phyloP scores from a whole-genome alignment of 1,140 invertebrate genomes.

The Uloborus diversus region DNA sequence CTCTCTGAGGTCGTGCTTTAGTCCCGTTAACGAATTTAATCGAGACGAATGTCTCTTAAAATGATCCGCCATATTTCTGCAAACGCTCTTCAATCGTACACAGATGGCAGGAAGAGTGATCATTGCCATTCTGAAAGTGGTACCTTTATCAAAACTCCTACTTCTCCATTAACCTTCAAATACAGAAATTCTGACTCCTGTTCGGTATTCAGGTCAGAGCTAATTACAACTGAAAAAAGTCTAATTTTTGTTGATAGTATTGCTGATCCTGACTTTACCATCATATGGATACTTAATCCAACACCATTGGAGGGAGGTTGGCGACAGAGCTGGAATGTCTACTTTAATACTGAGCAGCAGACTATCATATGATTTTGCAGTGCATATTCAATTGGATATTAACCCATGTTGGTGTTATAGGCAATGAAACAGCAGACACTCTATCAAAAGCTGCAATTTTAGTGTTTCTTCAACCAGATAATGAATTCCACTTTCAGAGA shows the following conservation, averaged over 20 bases:
- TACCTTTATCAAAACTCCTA: not conserved
- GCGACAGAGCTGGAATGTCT: not conserved
- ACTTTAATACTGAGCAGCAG: not conserved
- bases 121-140: not conserved
- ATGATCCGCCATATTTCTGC: not conserved
- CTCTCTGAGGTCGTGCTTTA: not conserved
- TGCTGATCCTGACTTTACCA: not conserved
- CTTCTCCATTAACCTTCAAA: not conserved
- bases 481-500: not conserved
- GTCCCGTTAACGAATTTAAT: not conserved
- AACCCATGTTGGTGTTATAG: not conserved
- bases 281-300: not conserved
- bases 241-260: not conserved
- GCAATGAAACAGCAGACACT: not conserved
- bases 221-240: not conserved
- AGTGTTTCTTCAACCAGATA: not conserved
- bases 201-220: not conserved
- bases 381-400: not conserved
- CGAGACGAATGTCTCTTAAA: not conserved
- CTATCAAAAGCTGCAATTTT: not conserved
- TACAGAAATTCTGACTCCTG: not conserved
- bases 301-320: not conserved
- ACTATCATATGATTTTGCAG: not conserved
- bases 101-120: not conserved
- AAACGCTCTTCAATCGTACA: slow-evolving; percentile 16